Evolutionary conservation across 2,888 invertebrate genomes (phyloP).

Genomic region (Pseudococcus viburni): DNA sequence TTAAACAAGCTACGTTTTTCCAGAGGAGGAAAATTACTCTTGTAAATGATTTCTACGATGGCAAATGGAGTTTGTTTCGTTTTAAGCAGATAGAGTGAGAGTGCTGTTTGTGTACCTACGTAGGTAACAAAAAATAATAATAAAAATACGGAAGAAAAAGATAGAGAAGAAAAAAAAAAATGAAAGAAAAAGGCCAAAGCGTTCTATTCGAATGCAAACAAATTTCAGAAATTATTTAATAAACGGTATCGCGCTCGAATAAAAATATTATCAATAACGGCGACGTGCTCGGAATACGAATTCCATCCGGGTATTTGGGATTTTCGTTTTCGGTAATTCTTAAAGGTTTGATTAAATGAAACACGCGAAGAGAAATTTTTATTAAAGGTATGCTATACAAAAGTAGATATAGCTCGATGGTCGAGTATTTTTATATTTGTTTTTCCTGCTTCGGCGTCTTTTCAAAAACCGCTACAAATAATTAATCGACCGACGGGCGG

Average conservation of each 20-base stretch:
- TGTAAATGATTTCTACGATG: neutral
- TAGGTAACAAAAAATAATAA: neutral
- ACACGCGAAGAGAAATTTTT: constrained; percentile 17
- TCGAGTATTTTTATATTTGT: constrained; percentile 12
- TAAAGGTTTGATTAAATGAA: constrained; percentile 23
- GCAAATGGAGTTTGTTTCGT: neutral
- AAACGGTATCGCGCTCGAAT: constrained; percentile 19
- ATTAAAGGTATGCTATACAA: constrained; percentile 22
- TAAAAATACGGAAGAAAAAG: neutral
- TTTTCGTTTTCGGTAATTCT: constrained; percentile 27
- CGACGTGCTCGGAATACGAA: constrained; percentile 11
- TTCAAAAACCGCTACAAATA: constrained; percentile 8
- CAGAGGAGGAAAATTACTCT: neutral
- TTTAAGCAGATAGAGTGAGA: neutral
- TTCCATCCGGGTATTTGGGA: constrained; percentile 16
- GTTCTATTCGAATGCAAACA: constrained; percentile 8
- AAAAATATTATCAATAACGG: constrained; percentile 27
- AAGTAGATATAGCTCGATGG: neutral
- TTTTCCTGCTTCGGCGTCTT: constrained; percentile 17
- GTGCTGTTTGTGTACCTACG: neutral
- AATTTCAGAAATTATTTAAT: constrained; percentile 29
- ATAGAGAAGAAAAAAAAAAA: neutral
- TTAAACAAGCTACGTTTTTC: neutral
- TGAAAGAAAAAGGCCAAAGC: neutral
- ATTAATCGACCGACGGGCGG: neutral